These are phyloP conservation scores for Smutsia temminckii DNA, from an alignment of 2,797 vertebrate species.

Conservation along the genomic window DNA sequence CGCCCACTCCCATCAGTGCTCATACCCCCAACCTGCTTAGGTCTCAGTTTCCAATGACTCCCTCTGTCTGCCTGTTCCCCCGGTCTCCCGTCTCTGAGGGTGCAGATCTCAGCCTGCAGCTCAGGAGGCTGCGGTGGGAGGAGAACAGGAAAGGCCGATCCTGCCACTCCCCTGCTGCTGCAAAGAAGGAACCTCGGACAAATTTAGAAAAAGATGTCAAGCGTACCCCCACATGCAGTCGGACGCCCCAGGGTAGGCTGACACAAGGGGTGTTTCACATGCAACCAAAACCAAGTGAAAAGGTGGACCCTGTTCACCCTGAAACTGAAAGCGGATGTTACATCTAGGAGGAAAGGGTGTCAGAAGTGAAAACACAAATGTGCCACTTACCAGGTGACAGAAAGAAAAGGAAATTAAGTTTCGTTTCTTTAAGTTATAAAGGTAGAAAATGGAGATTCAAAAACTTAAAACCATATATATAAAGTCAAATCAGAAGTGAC, in stretches of 20 bases:
- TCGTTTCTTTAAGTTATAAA: not conserved
- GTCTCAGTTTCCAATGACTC: not conserved
- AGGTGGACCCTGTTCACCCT: not conserved
- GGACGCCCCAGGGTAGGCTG: not conserved
- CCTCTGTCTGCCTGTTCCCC: not conserved
- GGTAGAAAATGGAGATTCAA: not conserved
- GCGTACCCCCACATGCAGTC: fast-evolving
- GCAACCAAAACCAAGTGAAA: not conserved
- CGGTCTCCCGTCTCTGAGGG: no score
- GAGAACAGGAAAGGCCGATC: not conserved
- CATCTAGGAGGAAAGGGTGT: fast-evolving
- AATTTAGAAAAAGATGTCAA: not conserved
- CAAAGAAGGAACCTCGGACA: fast-evolving
- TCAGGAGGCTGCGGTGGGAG: not conserved
- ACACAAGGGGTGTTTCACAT: not conserved
- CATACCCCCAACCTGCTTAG: no score
- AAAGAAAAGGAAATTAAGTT: not conserved
- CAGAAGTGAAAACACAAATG: not conserved
- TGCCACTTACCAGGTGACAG: not conserved
- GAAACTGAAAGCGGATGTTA: not conserved
- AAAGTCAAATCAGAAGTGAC: not conserved
- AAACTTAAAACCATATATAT: fast-evolving
- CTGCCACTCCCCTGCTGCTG: not conserved
- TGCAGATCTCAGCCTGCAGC: not conserved
- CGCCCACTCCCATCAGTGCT: fast-evolving